phyloP scores from a whole-genome alignment of 2,113 vertebrate genomes.

The Channa argus region DNA sequence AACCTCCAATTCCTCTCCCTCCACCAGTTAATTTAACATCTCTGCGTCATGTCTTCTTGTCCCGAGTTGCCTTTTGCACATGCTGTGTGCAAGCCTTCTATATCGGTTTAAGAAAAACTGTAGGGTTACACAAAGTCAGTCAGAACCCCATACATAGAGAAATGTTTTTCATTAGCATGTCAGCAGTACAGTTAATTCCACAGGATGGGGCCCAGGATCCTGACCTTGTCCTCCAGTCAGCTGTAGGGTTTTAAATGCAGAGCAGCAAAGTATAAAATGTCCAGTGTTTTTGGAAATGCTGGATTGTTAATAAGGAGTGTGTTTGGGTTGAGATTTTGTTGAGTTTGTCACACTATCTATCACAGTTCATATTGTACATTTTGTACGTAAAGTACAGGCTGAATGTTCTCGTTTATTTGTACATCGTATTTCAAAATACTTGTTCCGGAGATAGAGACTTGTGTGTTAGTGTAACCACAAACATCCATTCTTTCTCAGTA shows the following conservation, averaged over 20 bases:
- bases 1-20: not conserved
- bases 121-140: conserved; percentile 11
- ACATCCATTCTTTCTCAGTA: not conserved
- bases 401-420: not conserved
- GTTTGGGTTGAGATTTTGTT: too few relatives aligned
- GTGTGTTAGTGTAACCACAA: not conserved
- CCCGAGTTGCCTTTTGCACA: not conserved
- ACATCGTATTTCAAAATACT: not conserved
- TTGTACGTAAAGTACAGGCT: not conserved
- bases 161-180: conserved; percentile 50
- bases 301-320: not conserved
- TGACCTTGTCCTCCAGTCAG: not conserved
- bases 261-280: not conserved
- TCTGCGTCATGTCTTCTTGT: not conserved
- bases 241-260: not conserved
- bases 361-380: not conserved
- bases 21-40: not conserved
- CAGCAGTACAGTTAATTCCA: conserved; percentile 24
- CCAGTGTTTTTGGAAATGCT: not conserved
- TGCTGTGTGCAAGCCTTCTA: not conserved
- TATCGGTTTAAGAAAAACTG: not conserved
- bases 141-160: conserved; percentile 6
- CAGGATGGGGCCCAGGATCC: conserved; percentile 11
- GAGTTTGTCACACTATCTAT: not conserved
- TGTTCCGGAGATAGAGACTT: not conserved